A percentile compares a stretch with the other conserved stretches of the same genome.
These are phyloP conservation scores for Aporrectodea caliginosa DNA, from an alignment of 1,140 invertebrate genomes.

Conservation along the genomic window DNA sequence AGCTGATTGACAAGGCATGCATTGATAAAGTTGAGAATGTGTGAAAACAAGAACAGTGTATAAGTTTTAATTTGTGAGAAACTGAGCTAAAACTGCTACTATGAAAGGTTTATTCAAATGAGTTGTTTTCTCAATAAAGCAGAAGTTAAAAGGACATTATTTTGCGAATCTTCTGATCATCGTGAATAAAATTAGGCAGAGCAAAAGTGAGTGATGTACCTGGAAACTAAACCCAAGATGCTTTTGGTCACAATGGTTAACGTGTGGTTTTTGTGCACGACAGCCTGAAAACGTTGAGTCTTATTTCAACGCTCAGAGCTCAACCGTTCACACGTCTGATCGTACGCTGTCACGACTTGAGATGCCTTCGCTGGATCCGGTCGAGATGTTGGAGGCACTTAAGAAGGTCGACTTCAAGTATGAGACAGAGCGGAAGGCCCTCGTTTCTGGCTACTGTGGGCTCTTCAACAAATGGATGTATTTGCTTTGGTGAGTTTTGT, in stretches of 20 bases:
- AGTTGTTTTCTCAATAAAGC: background rate
- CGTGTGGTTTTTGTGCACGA: no score
- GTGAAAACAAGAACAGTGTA: no score
- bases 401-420: constrained; percentile 44
- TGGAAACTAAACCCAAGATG: background rate
- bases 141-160: background rate
- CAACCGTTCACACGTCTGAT: constrained; percentile 65
- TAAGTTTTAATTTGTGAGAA: no score
- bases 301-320: background rate
- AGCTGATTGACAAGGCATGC: no score
- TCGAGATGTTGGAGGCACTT: constrained; percentile 63
- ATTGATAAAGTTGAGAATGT: no score
- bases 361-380: constrained; percentile 67
- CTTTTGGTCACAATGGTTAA: background rate
- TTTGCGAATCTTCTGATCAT: background rate
- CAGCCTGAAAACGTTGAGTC: background rate
- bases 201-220: background rate
- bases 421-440: constrained; percentile 38
- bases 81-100: no score
- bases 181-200: background rate
- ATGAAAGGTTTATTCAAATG: background rate
- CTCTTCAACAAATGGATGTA: constrained; percentile 56
- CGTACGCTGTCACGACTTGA: constrained; percentile 73
- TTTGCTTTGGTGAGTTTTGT: constrained; percentile 45
- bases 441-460: constrained; percentile 27